These are phyloP conservation scores for Ammodytes marinus DNA, from an alignment of 2,113 vertebrate species.

Conservation along the genomic window DNA sequence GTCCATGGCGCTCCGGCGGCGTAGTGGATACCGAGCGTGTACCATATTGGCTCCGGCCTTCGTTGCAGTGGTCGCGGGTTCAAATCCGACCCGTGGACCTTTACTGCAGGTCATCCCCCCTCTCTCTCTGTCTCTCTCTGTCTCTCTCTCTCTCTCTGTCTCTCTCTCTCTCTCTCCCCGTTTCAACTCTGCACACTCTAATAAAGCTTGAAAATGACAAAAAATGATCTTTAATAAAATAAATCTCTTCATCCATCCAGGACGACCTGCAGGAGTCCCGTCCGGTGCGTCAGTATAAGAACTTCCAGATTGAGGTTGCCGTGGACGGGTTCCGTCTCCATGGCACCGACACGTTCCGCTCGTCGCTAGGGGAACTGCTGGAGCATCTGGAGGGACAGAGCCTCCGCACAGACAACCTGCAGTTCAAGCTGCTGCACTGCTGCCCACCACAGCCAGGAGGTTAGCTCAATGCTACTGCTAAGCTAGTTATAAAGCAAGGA, in stretches of 20 bases:
- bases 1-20: no score
- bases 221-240: no score
- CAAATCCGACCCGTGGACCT: no score
- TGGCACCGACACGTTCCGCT: constrained; percentile 87
- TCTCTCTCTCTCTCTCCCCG: no score
- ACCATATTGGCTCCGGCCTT: no score
- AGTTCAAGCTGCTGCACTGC: constrained; percentile 93
- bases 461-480: constrained; percentile 18
- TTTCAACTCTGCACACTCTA: no score
- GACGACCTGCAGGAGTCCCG: constrained; percentile 66
- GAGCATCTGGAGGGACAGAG: constrained; percentile 93
- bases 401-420: constrained; percentile 93
- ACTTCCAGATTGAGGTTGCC: constrained; percentile 95
- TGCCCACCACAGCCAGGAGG: constrained; percentile 97
- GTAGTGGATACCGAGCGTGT: no score
- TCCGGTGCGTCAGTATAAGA: constrained; percentile 90
- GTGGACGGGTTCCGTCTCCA: constrained; percentile 87
- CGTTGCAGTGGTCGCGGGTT: no score
- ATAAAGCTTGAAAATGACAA: no score
- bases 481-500: neutral
- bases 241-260: constrained; percentile 36
- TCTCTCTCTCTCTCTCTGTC: neutral
- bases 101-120: no score
- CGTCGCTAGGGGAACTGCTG: constrained; percentile 90
- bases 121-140: no score